phyloP scores from a whole-genome alignment of 2,113 vertebrate species.

The Loxodonta africana region DNA sequence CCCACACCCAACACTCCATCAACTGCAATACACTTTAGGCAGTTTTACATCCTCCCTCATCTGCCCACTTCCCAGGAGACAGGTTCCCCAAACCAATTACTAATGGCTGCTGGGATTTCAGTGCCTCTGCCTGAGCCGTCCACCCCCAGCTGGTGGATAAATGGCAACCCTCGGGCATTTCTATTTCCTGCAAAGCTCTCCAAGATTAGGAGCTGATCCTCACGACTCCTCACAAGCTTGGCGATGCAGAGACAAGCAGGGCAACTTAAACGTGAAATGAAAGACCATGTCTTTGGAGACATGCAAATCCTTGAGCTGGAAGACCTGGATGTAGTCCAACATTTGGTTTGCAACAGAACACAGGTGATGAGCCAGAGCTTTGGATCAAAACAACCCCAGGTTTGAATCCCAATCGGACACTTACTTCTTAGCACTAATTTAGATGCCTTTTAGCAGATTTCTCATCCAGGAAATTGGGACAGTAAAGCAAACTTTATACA shows the following conservation, averaged over 20 bases:
- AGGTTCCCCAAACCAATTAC: background rate
- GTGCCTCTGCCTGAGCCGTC: background rate
- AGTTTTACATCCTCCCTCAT: background rate
- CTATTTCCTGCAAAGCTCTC: slow-evolving; percentile 22
- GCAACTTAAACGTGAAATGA: background rate
- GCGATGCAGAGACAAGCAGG: background rate
- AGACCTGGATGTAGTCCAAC: background rate
- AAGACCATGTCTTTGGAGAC: background rate
- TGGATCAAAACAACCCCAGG: background rate
- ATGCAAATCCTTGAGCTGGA: background rate
- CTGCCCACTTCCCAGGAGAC: background rate
- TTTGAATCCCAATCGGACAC: background rate
- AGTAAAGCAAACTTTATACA: slow-evolving; percentile 14
- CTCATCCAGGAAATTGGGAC: slow-evolving; percentile 5
- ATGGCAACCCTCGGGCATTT: background rate
- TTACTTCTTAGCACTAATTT: background rate
- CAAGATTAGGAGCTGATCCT: background rate
- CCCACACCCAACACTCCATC: background rate
- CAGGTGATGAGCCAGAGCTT: background rate
- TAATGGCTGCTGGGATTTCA: background rate
- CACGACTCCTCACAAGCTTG: background rate
- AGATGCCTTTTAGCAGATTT: slow-evolving; percentile 39
- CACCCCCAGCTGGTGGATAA: background rate
- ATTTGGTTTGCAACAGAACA: background rate
- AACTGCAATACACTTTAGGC: background rate